These are phyloP conservation scores for Arrhopalites spinosus DNA, from an alignment of 2,888 invertebrate species.

Conservation along the genomic window DNA sequence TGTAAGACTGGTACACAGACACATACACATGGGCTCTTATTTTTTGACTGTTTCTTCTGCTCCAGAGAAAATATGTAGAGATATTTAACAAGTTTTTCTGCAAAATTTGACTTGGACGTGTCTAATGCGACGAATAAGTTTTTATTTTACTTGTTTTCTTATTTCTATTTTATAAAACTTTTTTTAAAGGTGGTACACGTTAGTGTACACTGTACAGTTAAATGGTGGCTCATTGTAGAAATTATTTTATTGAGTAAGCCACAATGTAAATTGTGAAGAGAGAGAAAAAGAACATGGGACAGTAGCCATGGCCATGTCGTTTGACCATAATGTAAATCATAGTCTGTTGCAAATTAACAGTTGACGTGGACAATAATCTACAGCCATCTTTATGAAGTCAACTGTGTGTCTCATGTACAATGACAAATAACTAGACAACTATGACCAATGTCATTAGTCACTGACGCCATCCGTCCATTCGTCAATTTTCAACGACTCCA, in stretches of 20 bases:
- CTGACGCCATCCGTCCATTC: too few species aligned
- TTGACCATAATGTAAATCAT: neutral
- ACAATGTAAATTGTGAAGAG: neutral
- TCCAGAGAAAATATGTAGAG: neutral
- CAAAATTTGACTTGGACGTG: neutral
- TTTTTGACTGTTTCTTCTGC: neutral
- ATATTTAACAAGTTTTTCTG: neutral
- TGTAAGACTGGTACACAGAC: too few species aligned
- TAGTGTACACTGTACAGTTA: neutral
- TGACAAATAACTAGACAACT: too few species aligned
- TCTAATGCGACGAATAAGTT: too few species aligned
- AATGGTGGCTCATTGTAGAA: neutral
- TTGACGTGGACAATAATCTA: too few species aligned
- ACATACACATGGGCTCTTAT: neutral
- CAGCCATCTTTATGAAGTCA: too few species aligned
- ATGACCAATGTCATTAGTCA: too few species aligned
- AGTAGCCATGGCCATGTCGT: neutral
- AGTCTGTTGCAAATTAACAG: too few species aligned
- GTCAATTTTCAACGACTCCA: too few species aligned
- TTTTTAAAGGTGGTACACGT: neutral
- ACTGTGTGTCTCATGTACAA: too few species aligned
- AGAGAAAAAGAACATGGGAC: neutral
- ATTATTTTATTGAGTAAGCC: neutral
- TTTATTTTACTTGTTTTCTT: too few species aligned
- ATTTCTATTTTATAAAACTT: too few species aligned